Percentiles rank a stretch among this genome's conserved stretches.
Conservation (phyloP, 92 coral and sea anemone genomes). For the Parazoanthus swiftii region DNA sequence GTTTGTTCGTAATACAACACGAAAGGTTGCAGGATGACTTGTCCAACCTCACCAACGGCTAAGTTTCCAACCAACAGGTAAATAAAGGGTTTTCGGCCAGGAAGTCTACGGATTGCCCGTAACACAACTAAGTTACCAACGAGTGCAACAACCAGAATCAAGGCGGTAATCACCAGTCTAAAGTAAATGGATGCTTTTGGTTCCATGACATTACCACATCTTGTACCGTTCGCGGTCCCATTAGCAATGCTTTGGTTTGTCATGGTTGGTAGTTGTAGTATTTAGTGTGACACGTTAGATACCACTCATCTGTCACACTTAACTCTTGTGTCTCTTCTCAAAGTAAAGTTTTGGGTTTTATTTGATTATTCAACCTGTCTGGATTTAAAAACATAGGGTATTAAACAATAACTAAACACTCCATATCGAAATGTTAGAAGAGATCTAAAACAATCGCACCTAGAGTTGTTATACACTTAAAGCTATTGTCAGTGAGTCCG, state of each 20-base stretch:
- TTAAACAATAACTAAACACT: no score
- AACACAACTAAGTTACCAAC: conserved; percentile 10
- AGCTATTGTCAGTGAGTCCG: no score
- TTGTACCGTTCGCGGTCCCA: neutral
- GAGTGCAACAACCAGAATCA: neutral
- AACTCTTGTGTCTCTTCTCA: no score
- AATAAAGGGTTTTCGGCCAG: neutral
- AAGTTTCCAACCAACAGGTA: conserved; percentile 17
- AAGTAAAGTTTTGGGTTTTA: no score
- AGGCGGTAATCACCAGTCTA: neutral
- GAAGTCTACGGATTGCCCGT: neutral
- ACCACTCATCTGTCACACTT: no score
- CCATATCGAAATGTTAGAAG: no score
- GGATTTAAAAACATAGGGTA: no score
- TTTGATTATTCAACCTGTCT: no score
- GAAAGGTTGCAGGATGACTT: neutral
- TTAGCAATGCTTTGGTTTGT: neutral
- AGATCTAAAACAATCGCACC: no score
- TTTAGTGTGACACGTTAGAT: no score
- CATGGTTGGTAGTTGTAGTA: neutral
- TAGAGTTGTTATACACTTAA: no score
- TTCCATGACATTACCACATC: neutral
- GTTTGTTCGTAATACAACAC: conserved; percentile 17
- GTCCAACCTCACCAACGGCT: conserved; percentile 16
- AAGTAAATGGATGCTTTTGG: neutral